Evolutionary conservation across 2,113 vertebrate species (phyloP).

Genomic region (Pterophyllum scalare): DNA sequence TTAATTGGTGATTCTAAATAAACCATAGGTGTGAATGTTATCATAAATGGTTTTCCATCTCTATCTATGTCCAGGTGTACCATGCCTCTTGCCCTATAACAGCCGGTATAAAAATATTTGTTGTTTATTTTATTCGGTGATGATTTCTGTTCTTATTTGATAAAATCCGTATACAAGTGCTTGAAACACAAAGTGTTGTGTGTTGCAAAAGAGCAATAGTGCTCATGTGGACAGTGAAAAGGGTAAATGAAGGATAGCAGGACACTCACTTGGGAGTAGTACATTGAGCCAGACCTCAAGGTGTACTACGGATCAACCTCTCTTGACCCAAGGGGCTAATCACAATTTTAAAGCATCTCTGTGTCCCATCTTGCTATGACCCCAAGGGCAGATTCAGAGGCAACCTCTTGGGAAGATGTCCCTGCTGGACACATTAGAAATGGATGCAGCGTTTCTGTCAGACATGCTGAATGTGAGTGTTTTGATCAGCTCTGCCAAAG

Average conservation of each 20-base stretch:
- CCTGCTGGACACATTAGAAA: constrained; percentile 68
- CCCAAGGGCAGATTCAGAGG: constrained; percentile 53
- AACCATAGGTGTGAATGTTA: neutral
- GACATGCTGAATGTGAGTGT: constrained; percentile 31
- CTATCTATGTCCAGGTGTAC: neutral
- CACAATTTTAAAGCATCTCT: constrained; percentile 76
- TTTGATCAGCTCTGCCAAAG: constrained; percentile 60
- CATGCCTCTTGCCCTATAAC: neutral
- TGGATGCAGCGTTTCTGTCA: constrained; percentile 53
- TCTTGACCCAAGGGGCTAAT: constrained; percentile 72
- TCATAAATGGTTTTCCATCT: neutral
- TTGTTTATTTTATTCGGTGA: neutral
- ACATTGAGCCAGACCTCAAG: constrained; percentile 65
- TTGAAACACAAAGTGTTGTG: neutral
- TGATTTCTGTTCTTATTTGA: neutral
- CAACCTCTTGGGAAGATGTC: constrained; percentile 54
- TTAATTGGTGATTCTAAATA: neutral
- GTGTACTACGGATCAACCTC: constrained; percentile 61
- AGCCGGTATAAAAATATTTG: neutral
- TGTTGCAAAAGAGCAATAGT: neutral
- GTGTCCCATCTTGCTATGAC: constrained; percentile 43
- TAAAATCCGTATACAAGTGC: neutral
- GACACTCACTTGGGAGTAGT: constrained; percentile 63
- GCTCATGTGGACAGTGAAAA: constrained; percentile 34
- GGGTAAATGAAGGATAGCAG: constrained; percentile 61